Conservation (phyloP, 2,888 invertebrate genomes). For the Chaitophorus viminalis region DNA sequence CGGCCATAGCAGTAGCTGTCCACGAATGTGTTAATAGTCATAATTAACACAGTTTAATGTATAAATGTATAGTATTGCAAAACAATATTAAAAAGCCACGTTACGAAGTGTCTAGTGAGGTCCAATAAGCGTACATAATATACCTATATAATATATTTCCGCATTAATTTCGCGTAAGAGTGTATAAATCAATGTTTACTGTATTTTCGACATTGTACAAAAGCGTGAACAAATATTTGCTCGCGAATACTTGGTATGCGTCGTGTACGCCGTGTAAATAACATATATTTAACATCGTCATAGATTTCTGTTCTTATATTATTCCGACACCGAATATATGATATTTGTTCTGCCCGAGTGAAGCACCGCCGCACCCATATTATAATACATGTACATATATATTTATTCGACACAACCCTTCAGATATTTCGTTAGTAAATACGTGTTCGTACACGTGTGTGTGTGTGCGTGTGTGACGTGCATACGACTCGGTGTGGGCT, state of each 20-base stretch:
- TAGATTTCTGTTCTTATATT: background rate
- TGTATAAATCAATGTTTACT: background rate
- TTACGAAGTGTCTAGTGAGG: background rate
- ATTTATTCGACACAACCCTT: conserved; percentile 34
- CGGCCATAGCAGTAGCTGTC: no score
- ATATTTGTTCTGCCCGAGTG: background rate
- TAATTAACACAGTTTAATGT: no score
- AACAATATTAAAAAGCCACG: background rate
- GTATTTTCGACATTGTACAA: conserved; percentile 5
- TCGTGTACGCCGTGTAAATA: background rate
- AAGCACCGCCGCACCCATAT: background rate
- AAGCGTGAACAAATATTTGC: conserved; percentile 40
- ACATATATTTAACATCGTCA: background rate
- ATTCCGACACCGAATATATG: background rate
- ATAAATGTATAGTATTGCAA: no score
- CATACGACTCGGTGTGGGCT: background rate
- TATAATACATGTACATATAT: no score
- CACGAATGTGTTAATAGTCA: no score
- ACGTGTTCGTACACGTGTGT: background rate
- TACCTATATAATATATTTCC: no score
- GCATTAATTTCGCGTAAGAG: background rate
- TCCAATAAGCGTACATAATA: background rate
- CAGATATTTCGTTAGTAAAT: conserved; percentile 19
- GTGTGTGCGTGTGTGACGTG: background rate
- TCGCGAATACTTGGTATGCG: no score